Conservation (phyloP, 2,113 vertebrate genomes). For the Anguilla rostrata region DNA sequence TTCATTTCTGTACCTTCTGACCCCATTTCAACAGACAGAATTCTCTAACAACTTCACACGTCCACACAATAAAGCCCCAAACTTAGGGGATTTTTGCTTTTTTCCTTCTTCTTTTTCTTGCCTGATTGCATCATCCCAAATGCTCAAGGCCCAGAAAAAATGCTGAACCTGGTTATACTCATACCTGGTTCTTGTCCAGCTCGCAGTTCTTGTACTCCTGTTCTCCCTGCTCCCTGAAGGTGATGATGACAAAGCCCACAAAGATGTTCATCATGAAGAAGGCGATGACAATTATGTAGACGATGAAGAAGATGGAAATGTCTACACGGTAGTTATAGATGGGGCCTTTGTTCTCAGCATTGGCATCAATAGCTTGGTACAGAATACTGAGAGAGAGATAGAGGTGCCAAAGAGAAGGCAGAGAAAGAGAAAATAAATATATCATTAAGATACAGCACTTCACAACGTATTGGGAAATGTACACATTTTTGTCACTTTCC, state of each 20-base stretch:
- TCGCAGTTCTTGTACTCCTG: constrained; percentile 94
- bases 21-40: too few species aligned
- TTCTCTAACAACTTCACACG: too few species aligned
- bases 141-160: too few species aligned
- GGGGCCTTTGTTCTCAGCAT: constrained; percentile 84
- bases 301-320: constrained; percentile 93
- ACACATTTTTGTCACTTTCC: too few species aligned
- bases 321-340: constrained; percentile 93
- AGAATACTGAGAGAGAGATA: constrained; percentile 69
- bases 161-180: not conserved
- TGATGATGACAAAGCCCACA: constrained; percentile 96
- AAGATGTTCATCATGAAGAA: constrained; percentile 99
- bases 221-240: constrained; percentile 91
- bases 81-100: too few species aligned
- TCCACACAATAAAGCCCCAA: too few species aligned
- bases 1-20: too few species aligned
- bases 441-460: too few species aligned
- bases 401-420: not conserved
- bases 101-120: too few species aligned
- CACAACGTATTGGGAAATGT: too few species aligned
- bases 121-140: too few species aligned
- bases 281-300: constrained; percentile 97
- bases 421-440: not conserved
- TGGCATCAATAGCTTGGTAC: constrained; percentile 90
- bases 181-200: constrained; percentile 95